phyloP scores from a whole-genome alignment of 2,113 vertebrate species.

The Podarcis muralis region DNA sequence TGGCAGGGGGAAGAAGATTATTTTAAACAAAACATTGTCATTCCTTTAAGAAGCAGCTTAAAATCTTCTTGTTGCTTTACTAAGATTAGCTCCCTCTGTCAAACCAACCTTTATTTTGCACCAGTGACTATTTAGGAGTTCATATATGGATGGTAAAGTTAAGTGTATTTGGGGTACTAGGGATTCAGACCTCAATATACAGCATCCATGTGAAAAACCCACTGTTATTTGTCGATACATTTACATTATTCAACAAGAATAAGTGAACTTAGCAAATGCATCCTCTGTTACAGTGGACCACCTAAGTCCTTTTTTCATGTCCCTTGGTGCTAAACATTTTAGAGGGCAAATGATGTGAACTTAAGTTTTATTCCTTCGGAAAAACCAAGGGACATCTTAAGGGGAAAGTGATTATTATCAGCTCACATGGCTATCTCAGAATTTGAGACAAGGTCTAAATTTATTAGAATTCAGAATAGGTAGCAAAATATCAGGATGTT shows the following conservation, averaged over 20 bases:
- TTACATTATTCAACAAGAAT: background rate
- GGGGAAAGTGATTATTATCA: background rate
- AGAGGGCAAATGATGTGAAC: background rate
- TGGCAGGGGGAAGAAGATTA: background rate
- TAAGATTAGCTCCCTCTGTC: background rate
- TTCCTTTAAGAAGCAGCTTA: constrained; percentile 27
- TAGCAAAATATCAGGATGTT: background rate
- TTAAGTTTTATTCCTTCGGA: background rate
- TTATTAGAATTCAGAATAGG: background rate
- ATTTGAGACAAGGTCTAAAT: background rate
- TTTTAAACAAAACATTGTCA: constrained; percentile 16
- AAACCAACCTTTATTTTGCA: background rate
- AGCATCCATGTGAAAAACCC: too few species aligned
- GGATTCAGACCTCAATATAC: background rate
- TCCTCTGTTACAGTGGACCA: background rate
- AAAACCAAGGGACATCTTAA: background rate
- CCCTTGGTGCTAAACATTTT: background rate
- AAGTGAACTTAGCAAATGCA: background rate
- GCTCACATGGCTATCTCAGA: background rate
- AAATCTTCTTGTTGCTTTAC: background rate
- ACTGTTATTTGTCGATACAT: too few species aligned
- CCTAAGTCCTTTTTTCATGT: background rate
- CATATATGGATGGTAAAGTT: background rate
- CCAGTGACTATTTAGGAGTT: background rate
- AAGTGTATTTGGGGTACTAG: background rate